Base-by-base conservation (phyloP, 2,113 vertebrate species). In the Microtus pennsylvanicus region DNA sequence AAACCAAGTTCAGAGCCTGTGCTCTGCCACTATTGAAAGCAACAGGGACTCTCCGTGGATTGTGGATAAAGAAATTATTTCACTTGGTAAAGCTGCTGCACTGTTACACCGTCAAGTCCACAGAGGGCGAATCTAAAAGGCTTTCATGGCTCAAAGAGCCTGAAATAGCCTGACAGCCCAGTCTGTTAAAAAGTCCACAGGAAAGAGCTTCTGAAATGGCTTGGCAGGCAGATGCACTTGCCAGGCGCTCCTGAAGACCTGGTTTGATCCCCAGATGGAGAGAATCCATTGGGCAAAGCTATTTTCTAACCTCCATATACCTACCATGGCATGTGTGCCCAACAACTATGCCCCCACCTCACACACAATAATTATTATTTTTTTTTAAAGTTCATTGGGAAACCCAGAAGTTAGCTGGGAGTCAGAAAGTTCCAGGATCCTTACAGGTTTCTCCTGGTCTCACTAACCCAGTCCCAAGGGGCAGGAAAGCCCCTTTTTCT, bases 61-160 rank as follows among this genome's bases (percentile, higher is more conserved):
- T 94, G 67, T 67, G 55, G 38, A 77, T 96, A 70, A 95, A 2
- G 86, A 58, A 74, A 92, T 91, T 87, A 93, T 93, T 90, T 90
- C 35, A 47, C 87, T 95, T 94, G 58, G 38, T 74, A 90, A 92
- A 95, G 38, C 14, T 42, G 92, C 5, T 72, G 89, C 50, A 45
- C 33, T 58, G 42, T 76, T 70, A 88, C 58, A 75, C 69, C 88
- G 76, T 55, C 58, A 76, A 38, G 24, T 45, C 81, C 7, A 33
- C 52, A 17, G 42, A 88, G 28, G 13, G 17, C 35, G 42, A 90
- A 28, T 50, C n/a, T 24, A 77, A 92, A 30, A 87, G 67, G 22
- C 50, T 85, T 80, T 91, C 47, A 17, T 30, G 61, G 85, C n/a
- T 89, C 35, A 92, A 63, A 74, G 42, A 90, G 16, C 42, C 14